Conservation (phyloP, 2,888 invertebrate species). For the Pollenia amentaria region DNA sequence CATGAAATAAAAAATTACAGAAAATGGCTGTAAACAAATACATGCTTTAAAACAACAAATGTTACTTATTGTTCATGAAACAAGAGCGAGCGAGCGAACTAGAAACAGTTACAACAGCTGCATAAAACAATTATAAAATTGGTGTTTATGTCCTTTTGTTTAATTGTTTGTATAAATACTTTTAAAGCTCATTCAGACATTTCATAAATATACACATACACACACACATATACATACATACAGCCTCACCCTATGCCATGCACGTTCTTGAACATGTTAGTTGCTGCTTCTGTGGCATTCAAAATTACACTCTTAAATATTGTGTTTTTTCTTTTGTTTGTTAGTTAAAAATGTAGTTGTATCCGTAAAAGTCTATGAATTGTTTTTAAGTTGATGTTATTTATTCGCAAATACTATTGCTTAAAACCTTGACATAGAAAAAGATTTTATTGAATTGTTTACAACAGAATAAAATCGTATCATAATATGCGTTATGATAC, state of each 20-base stretch:
- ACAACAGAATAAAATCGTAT: too few relatives aligned
- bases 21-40: slow-evolving; percentile 23
- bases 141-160: slow-evolving; percentile 60
- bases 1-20: slow-evolving; percentile 1
- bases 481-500: too few relatives aligned
- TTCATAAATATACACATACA: neutral
- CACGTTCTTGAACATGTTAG: slow-evolving; percentile 21
- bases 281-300: slow-evolving; percentile 29
- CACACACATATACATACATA: neutral
- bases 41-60: slow-evolving; percentile 2
- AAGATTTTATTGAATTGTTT: neutral
- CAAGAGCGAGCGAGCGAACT: neutral
- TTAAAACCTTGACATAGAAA: slow-evolving; percentile 64
- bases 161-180: slow-evolving; percentile 42
- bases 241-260: neutral
- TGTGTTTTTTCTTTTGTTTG: slow-evolving; percentile 19
- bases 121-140: slow-evolving; percentile 30
- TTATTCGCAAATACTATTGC: slow-evolving; percentile 1
- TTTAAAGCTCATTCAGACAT: slow-evolving; percentile 58
- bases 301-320: neutral
- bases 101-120: slow-evolving; percentile 57
- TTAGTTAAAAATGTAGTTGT: slow-evolving; percentile 21
- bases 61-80: neutral
- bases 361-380: neutral
- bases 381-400: slow-evolving; percentile 12